Base-by-base conservation (phyloP, 1,140 invertebrate species). In the Aphidius gifuensis region DNA sequence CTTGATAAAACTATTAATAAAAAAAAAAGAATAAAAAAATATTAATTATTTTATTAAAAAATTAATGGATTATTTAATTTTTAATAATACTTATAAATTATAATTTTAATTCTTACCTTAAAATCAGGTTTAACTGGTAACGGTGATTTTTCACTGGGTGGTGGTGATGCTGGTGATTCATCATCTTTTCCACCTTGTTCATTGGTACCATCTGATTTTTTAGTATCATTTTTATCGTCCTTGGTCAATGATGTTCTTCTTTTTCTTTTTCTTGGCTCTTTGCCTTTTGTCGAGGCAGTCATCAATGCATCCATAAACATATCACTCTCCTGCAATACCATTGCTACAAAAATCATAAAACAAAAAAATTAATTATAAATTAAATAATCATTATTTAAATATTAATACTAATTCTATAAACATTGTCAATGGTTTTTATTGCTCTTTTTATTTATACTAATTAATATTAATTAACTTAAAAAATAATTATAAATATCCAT, bases 281-380 rank as follows among this genome's bases (percentile, higher is more conserved):
- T 89, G 75, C 90, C 87, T 65, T 88, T 87, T 0, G 83, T 85
- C 5, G 87, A 88, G 5, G 89, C 86, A 3, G 86, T 86, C 23
- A 32, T 32, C n/a, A 97, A 75, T 3, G 92, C 92, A 80, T 96
- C 92, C 87, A 94, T 95, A 73, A 97, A 96, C 76, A 93, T 88
- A 73, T 91, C 92, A 73, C 92, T 94, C 73, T 97, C 94, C 77
- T 93, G 88, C 40, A 95, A 78, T 61, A 91, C 79, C 80, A 87
- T 84, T 55, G 89, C 89, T 90, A 68, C 55, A 64, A 51, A 42
- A 32, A 32, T 3, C 4, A 32, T 32, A 32, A 32, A 32, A 32
- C 2, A 32, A 32, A 32, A 32, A 32, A 32, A 32, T 3, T 3
- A 32, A 49, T 51, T 49, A 54, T 53, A 46, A 58, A 43, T 53